These are phyloP conservation scores for Malachius bipustulatus DNA, from an alignment of 2,888 invertebrate genomes.

Conservation along the genomic window DNA sequence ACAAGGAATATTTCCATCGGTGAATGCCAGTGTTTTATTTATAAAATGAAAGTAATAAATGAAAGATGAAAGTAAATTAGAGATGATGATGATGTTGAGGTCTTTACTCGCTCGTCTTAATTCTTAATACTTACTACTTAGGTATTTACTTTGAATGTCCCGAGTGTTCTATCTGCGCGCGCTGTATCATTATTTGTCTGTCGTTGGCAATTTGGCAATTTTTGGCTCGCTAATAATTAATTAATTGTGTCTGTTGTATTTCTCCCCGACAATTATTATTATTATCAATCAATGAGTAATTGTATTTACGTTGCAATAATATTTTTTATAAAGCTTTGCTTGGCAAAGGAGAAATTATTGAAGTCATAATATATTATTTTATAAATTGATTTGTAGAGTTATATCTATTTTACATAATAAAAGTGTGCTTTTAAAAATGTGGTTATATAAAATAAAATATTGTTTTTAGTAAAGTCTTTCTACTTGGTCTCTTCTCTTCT, in stretches of 20 bases:
- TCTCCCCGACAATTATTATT: constrained; percentile 18
- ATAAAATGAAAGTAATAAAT: constrained; percentile 9
- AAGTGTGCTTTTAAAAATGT: constrained; percentile 34
- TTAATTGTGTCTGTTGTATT: constrained; percentile 11
- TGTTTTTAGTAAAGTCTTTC: constrained; percentile 28
- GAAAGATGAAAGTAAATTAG: constrained; percentile 9
- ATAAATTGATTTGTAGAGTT: constrained; percentile 20
- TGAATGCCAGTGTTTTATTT: constrained; percentile 24
- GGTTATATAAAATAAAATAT: constrained; percentile 32
- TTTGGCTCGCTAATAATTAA: not conserved
- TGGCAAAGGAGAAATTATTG: constrained; percentile 29
- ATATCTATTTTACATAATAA: constrained; percentile 31
- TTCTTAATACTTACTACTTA: too few relatives aligned
- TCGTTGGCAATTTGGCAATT: not conserved
- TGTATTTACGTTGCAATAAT: constrained; percentile 26
- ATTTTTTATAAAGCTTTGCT: constrained; percentile 27
- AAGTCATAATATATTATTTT: constrained; percentile 25
- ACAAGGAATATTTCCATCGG: constrained; percentile 23
- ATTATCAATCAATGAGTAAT: too few relatives aligned
- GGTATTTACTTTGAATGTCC: not conserved
- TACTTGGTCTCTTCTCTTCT: too few relatives aligned
- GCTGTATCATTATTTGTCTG: not conserved
- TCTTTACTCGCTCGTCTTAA: not conserved
- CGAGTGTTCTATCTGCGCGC: not conserved
- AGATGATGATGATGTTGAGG: constrained; percentile 7